Evolutionary conservation across 2,888 invertebrate genomes (phyloP).

Genomic region (Ectemnius lituratus): DNA sequence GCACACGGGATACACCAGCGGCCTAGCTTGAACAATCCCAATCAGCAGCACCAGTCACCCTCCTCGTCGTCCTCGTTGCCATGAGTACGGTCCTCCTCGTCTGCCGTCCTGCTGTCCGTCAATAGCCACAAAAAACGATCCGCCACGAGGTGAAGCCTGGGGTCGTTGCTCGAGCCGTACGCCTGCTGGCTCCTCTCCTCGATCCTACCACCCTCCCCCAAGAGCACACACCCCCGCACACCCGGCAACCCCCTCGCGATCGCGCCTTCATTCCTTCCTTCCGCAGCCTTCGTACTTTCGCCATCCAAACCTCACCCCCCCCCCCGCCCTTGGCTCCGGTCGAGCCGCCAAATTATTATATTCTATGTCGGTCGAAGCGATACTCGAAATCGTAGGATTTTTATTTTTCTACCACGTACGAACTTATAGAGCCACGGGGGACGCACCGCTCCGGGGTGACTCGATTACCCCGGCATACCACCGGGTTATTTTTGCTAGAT

Average conservation of each 20-base stretch:
- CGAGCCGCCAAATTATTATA: not conserved
- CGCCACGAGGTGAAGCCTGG: constrained; percentile 46
- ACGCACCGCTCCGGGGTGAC: too few species aligned
- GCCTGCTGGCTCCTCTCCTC: constrained; percentile 4
- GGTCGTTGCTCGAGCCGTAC: constrained; percentile 13
- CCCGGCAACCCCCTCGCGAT: constrained; percentile 3
- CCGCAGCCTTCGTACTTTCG: constrained; percentile 10
- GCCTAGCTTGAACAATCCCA: constrained; percentile 78
- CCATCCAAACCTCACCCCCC: not conserved
- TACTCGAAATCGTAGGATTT: not conserved
- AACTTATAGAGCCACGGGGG: not conserved
- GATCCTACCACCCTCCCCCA: constrained; percentile 4
- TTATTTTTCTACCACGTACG: constrained; percentile 2
- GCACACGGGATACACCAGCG: constrained; percentile 87
- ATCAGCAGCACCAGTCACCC: constrained; percentile 62
- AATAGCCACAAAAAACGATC: constrained; percentile 23
- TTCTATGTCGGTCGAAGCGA: too few species aligned
- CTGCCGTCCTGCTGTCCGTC: constrained; percentile 26
- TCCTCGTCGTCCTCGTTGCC: constrained; percentile 62
- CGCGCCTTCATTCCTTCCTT: not conserved
- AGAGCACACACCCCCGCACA: too few species aligned
- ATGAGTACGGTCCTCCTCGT: constrained; percentile 62
- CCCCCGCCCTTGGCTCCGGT: not conserved
- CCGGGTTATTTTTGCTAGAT: too few species aligned
- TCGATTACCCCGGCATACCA: too few species aligned